A percentile compares a stretch with the other conserved stretches of the same genome.
Evolutionary conservation across 2,113 vertebrate genomes (phyloP).

Genomic region (Planiliza haematocheilus): DNA sequence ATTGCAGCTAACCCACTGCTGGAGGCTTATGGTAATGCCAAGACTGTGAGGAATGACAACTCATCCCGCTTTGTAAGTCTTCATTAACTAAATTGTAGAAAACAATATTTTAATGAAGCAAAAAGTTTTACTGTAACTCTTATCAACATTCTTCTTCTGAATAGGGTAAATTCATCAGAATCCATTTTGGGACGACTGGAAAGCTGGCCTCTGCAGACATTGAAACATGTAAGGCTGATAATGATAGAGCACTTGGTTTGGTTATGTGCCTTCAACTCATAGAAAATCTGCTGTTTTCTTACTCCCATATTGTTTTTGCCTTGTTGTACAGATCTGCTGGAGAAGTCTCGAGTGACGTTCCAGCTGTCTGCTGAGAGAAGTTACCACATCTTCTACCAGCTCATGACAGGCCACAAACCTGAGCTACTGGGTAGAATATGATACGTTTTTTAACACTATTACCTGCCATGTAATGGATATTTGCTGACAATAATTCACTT

Average conservation of each 20-base stretch:
- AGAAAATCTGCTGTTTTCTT: too few relatives aligned
- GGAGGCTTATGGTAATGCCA: constrained; percentile 90
- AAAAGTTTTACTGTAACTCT: not conserved
- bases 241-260: too few relatives aligned
- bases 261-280: too few relatives aligned
- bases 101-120: too few relatives aligned
- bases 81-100: too few relatives aligned
- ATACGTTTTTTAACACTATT: too few relatives aligned
- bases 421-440: constrained; percentile 69
- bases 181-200: constrained; percentile 91
- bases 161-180: constrained; percentile 94
- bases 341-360: constrained; percentile 69
- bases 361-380: constrained; percentile 82
- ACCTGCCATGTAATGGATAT: too few relatives aligned
- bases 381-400: constrained; percentile 83
- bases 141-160: not conserved
- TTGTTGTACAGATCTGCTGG: constrained; percentile 60
- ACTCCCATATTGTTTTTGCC: too few relatives aligned
- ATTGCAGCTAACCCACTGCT: constrained; percentile 84
- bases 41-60: constrained; percentile 91
- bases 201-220: constrained; percentile 97
- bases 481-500: not conserved
- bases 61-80: constrained; percentile 89
- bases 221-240: constrained; percentile 90
- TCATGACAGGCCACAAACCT: constrained; percentile 79